These are phyloP conservation scores for Chondrosia reniformis DNA, from an alignment of 37 sponge, comb jelly and placozoan species.

Conservation along the genomic window DNA sequence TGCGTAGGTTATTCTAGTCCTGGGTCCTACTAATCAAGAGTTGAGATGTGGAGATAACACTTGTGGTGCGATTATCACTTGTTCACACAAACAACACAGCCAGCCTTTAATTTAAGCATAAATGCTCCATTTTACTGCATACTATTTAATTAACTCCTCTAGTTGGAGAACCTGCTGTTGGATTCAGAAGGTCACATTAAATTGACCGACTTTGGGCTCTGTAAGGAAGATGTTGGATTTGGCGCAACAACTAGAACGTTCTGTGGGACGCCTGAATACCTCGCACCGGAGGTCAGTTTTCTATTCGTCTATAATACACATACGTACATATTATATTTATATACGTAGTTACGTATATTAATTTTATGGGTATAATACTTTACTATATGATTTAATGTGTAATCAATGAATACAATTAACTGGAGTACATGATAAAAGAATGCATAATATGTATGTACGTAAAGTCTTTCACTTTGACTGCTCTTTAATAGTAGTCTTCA, in stretches of 20 bases:
- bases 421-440: neutral
- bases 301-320: too few relatives aligned
- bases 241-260: slow-evolving; percentile 94
- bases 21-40: too few relatives aligned
- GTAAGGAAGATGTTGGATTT: slow-evolving; percentile 93
- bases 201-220: slow-evolving; percentile 97
- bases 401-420: neutral
- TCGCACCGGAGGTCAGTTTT: slow-evolving; percentile 89
- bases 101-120: too few relatives aligned
- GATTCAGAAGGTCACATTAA: slow-evolving; percentile 95
- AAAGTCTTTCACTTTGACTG: too few relatives aligned
- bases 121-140: too few relatives aligned
- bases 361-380: neutral
- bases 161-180: slow-evolving; percentile 96
- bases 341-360: too few relatives aligned
- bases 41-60: too few relatives aligned
- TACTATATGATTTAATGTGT: neutral
- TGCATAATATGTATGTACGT: too few relatives aligned
- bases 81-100: too few relatives aligned
- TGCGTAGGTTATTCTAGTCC: neutral
- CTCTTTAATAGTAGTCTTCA: too few relatives aligned
- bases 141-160: slow-evolving; percentile 1
- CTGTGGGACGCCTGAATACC: slow-evolving; percentile 99
- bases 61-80: too few relatives aligned
- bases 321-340: neutral